Conservation (phyloP, 2,888 invertebrate species). For the Parnassius smintheus region DNA sequence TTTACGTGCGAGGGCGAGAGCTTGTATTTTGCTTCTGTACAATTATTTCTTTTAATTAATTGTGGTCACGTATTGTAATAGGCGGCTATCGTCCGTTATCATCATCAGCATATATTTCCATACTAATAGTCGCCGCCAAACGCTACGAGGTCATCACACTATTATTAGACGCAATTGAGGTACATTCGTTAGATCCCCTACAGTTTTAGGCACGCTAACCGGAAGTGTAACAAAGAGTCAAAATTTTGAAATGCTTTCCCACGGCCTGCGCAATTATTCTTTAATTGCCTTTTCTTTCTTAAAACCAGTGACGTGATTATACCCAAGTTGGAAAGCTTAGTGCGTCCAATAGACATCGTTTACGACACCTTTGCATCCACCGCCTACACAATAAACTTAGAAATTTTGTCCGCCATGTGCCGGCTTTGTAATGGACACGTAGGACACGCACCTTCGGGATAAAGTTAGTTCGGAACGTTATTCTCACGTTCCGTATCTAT, state of each 20-base stretch:
- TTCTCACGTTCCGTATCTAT: conserved; percentile 74
- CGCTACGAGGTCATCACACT: conserved; percentile 25
- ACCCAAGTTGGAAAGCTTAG: conserved; percentile 67
- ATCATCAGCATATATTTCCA: conserved; percentile 30
- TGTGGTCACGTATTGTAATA: conserved; percentile 27
- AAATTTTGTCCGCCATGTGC: conserved; percentile 45
- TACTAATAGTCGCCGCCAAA: conserved; percentile 27
- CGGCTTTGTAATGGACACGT: conserved; percentile 63
- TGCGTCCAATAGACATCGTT: conserved; percentile 58
- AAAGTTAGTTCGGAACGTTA: conserved; percentile 62
- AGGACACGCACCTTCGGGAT: conserved; percentile 54
- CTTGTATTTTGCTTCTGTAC: conserved; percentile 17
- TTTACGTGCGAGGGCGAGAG: conserved; percentile 13
- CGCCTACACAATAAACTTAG: conserved; percentile 62
- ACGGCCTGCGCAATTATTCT: conserved; percentile 55
- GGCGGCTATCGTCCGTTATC: conserved; percentile 27
- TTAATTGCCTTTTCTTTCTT: conserved; percentile 68
- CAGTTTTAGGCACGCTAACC: conserved; percentile 36
- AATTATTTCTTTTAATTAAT: conserved; percentile 26
- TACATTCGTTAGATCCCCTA: conserved; percentile 24
- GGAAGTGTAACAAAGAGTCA: conserved; percentile 47
- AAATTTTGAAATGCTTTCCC: conserved; percentile 58
- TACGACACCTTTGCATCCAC: conserved; percentile 66
- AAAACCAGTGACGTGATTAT: conserved; percentile 73
- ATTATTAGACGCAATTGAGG: conserved; percentile 24